A percentile compares a stretch with the other conserved stretches of the same genome.
Conservation (phyloP, 2,113 vertebrate genomes). For the Saguinus imperator region DNA sequence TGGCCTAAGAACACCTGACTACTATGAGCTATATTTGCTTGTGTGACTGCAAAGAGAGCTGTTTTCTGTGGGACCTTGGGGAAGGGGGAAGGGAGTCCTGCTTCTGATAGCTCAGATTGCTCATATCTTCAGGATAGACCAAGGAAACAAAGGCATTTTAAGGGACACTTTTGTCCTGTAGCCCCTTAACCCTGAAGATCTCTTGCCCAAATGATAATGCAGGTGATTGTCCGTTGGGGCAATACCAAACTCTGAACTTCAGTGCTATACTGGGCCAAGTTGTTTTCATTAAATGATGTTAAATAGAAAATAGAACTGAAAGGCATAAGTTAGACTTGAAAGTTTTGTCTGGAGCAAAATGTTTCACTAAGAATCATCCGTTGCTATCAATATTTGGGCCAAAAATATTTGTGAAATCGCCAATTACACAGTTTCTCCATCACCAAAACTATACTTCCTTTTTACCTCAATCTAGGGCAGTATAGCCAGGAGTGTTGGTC, state of each 20-base stretch:
- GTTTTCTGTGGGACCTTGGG: neutral
- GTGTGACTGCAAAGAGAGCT: neutral
- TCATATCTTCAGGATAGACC: neutral
- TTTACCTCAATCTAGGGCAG: neutral
- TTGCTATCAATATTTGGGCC: neutral
- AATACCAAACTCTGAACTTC: neutral
- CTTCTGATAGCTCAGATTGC: neutral
- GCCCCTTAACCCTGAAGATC: neutral
- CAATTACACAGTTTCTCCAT: neutral
- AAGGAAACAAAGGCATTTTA: neutral
- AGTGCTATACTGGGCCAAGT: rapidly evolving
- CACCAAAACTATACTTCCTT: neutral
- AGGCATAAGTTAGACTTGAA: neutral
- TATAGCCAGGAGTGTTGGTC: no score
- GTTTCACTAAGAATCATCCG: neutral
- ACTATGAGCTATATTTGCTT: neutral
- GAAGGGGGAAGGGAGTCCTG: neutral
- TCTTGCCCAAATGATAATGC: neutral
- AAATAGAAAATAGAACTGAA: neutral
- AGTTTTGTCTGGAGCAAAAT: neutral
- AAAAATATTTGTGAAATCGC: neutral
- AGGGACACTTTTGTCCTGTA: neutral
- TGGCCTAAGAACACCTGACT: neutral
- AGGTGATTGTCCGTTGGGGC: neutral
- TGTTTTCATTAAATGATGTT: neutral